These are phyloP conservation scores for Lophius americanus DNA, from an alignment of 2,797 vertebrate genomes.

Conservation along the genomic window DNA sequence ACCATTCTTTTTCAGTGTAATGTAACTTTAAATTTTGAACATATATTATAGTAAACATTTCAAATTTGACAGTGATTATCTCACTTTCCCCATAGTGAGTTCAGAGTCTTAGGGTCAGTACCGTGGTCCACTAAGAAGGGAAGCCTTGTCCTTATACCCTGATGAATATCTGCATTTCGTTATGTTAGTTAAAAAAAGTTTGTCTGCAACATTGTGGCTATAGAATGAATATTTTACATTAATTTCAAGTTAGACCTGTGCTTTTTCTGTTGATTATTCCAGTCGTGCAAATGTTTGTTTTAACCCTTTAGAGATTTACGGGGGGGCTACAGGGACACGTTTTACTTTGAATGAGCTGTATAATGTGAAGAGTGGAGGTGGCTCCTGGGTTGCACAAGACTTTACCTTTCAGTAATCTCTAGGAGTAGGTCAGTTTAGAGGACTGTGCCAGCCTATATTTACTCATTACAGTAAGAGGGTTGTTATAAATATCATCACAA, in stretches of 20 bases:
- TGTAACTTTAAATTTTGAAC: no score
- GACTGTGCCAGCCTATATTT: constrained; percentile 68
- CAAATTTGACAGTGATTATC: background rate
- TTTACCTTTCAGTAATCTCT: constrained; percentile 64
- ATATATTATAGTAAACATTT: no score
- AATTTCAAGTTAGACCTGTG: background rate
- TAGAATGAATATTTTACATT: no score
- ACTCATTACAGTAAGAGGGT: constrained; percentile 50
- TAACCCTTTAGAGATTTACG: background rate
- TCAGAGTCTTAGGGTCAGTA: background rate
- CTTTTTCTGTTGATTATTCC: background rate
- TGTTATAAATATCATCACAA: constrained; percentile 28
- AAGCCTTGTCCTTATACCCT: background rate
- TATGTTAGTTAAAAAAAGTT: background rate
- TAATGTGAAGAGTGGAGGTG: constrained; percentile 8
- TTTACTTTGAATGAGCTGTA: background rate
- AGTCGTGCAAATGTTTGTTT: background rate
- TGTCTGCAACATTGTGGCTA: background rate
- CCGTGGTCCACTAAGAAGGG: background rate
- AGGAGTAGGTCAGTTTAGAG: constrained; percentile 53
- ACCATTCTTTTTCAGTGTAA: no score
- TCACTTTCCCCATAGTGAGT: background rate
- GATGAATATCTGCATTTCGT: background rate
- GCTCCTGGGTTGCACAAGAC: constrained; percentile 50
- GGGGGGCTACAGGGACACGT: no score